These are phyloP conservation scores for Tenebrosternarchus preto DNA, from an alignment of 2,113 vertebrate species.

Conservation along the genomic window DNA sequence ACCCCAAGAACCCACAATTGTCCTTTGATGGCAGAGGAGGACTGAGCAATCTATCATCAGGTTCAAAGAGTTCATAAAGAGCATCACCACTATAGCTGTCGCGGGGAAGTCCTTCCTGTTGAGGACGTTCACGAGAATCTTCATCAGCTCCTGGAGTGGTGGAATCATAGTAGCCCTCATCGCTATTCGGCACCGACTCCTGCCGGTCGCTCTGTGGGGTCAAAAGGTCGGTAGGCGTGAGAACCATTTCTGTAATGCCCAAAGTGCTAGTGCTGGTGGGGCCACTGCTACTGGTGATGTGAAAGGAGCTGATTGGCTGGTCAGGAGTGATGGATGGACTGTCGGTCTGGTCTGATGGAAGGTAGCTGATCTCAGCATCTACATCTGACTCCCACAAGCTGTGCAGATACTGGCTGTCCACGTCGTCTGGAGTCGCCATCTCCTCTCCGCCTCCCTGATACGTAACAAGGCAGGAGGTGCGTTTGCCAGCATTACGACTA, in stretches of 20 bases:
- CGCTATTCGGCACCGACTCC: slow-evolving; percentile 92
- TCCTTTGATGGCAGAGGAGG: slow-evolving; percentile 74
- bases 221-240: slow-evolving; percentile 72
- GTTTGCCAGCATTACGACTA: slow-evolving; percentile 81
- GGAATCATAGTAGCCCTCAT: slow-evolving; percentile 96
- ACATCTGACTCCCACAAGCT: slow-evolving; percentile 76
- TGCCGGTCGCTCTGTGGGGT: slow-evolving; percentile 95
- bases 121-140: slow-evolving; percentile 79
- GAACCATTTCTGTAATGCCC: slow-evolving; percentile 59
- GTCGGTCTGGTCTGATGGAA: slow-evolving; percentile 56
- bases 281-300: slow-evolving; percentile 62
- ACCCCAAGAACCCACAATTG: slow-evolving; percentile 75
- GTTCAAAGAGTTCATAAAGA: slow-evolving; percentile 92
- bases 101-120: slow-evolving; percentile 82
- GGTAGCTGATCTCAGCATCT: slow-evolving; percentile 72
- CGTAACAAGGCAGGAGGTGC: slow-evolving; percentile 91
- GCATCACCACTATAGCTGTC: slow-evolving; percentile 97
- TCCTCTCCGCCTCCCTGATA: slow-evolving; percentile 97
- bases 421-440: slow-evolving; percentile 91
- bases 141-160: slow-evolving; percentile 91
- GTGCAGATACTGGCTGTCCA: slow-evolving; percentile 81
- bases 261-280: slow-evolving; percentile 65
- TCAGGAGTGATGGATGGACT: slow-evolving; percentile 50
- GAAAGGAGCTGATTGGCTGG: slow-evolving; percentile 63
- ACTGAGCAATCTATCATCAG: slow-evolving; percentile 85